Evolutionary conservation across 1,140 invertebrate genomes (phyloP).

Genomic region (Sycobia sp.): DNA sequence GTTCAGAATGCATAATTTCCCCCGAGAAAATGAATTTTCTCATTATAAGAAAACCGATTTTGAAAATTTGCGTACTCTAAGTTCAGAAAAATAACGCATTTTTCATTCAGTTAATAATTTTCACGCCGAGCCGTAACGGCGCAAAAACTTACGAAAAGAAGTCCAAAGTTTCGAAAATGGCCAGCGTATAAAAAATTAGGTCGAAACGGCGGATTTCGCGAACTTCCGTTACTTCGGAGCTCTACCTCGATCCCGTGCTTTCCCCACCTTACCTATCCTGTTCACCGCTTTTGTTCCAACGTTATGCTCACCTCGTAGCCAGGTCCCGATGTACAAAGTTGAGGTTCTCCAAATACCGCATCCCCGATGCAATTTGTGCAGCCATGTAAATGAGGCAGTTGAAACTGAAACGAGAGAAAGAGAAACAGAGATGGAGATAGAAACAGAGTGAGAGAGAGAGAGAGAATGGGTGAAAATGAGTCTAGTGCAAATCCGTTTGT

Average conservation of each 20-base stretch:
- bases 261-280: too few species aligned
- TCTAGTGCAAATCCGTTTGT: constrained; percentile 12
- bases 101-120: too few species aligned
- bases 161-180: constrained; percentile 9
- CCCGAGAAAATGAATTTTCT: too few species aligned
- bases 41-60: too few species aligned
- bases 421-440: too few species aligned
- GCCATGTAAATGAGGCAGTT: constrained; percentile 82
- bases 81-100: too few species aligned
- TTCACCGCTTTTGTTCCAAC: constrained; percentile 5
- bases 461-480: constrained; percentile 4
- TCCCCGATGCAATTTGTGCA: constrained; percentile 84
- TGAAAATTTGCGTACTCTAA: too few species aligned
- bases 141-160: too few species aligned
- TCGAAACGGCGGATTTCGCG: constrained; percentile 7
- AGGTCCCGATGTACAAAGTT: constrained; percentile 84
- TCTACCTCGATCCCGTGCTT: neutral
- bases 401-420: constrained; percentile 68
- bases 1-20: too few species aligned
- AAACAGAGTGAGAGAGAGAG: too few species aligned
- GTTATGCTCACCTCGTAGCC: constrained; percentile 69
- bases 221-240: constrained; percentile 14
- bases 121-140: too few species aligned
- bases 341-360: constrained; percentile 81
- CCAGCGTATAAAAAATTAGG: constrained; percentile 11